These are phyloP conservation scores for Megamerina dolium DNA, from an alignment of 2,888 invertebrate genomes.

Conservation along the genomic window DNA sequence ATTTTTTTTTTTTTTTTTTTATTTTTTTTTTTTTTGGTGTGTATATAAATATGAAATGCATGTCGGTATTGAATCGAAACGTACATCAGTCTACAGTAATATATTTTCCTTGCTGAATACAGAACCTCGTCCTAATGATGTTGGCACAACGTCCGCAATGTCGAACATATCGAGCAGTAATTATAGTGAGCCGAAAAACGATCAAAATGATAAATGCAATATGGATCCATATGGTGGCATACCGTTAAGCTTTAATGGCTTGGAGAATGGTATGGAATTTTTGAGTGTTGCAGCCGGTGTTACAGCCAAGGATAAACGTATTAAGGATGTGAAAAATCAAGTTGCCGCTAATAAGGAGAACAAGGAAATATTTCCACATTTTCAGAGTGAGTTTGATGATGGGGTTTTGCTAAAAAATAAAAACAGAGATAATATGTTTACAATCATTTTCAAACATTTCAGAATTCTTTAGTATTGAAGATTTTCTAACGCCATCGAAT, in stretches of 20 bases:
- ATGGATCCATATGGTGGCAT: slow-evolving; percentile 28
- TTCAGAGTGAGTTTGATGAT: slow-evolving; percentile 11
- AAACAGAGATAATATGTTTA: background rate
- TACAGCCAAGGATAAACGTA: slow-evolving; percentile 82
- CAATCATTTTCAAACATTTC: slow-evolving; percentile 2
- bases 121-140: slow-evolving; percentile 32
- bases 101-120: slow-evolving; percentile 35
- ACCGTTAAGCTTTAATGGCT: slow-evolving; percentile 35
- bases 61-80: no score
- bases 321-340: slow-evolving; percentile 73
- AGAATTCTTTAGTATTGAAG: slow-evolving; percentile 42
- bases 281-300: slow-evolving; percentile 80
- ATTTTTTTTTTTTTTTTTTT: slow-evolving; percentile 14
- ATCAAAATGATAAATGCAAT: no score
- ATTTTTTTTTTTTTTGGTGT: no score
- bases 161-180: slow-evolving; percentile 27
- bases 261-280: slow-evolving; percentile 51
- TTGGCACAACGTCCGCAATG: slow-evolving; percentile 16
- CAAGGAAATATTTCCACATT: slow-evolving; percentile 36
- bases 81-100: slow-evolving; percentile 47
- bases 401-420: background rate
- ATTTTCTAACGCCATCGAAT: slow-evolving; percentile 36
- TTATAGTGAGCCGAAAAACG: slow-evolving; percentile 29
- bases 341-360: slow-evolving; percentile 40
- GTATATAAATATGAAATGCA: no score